Conservation (phyloP, 2,113 vertebrate species). For the Abramis brama region DNA sequence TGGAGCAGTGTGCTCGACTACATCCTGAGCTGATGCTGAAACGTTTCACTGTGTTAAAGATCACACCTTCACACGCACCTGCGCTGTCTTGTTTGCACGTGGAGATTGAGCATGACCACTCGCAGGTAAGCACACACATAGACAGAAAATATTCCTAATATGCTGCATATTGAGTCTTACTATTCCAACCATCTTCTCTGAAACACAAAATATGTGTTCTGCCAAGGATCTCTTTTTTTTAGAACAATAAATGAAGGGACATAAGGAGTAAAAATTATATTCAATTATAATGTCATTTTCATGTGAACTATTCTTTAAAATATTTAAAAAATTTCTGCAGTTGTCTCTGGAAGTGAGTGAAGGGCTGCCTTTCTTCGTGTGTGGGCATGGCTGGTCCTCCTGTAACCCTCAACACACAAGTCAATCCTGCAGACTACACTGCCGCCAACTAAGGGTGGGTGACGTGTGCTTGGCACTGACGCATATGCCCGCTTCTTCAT, state of each 20-base stretch:
- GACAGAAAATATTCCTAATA: not conserved
- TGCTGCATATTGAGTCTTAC: not conserved
- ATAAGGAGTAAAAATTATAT: not conserved
- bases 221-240: not conserved
- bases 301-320: not conserved
- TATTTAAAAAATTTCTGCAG: constrained; percentile 50
- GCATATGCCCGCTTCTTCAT: constrained; percentile 48
- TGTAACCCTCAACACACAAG: constrained; percentile 75
- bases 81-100: constrained; percentile 72
- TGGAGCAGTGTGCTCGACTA: constrained; percentile 70
- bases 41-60: constrained; percentile 75
- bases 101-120: constrained; percentile 71
- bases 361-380: constrained; percentile 79
- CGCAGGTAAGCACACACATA: constrained; percentile 65
- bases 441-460: constrained; percentile 75
- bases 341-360: constrained; percentile 76
- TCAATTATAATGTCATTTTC: not conserved
- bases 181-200: not conserved
- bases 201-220: not conserved
- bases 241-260: not conserved
- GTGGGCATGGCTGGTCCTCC: constrained; percentile 77
- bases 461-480: constrained; percentile 79
- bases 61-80: constrained; percentile 62
- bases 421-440: constrained; percentile 73
- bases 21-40: constrained; percentile 75